These are phyloP conservation scores for Gymnothorax reevesii DNA, from an alignment of 2,797 vertebrate species.

Conservation along the genomic window DNA sequence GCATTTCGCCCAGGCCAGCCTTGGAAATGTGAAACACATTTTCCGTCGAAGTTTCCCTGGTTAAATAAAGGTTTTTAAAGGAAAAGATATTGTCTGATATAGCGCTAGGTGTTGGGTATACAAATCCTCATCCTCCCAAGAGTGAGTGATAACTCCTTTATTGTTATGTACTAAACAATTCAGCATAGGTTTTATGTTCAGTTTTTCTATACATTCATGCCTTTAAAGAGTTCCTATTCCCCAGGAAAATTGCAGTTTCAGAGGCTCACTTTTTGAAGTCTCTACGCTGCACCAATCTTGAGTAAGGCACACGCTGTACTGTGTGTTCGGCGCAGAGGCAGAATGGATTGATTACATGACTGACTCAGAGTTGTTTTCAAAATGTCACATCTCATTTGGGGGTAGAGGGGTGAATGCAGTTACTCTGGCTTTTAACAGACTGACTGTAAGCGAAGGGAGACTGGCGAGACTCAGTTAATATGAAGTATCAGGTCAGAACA, in stretches of 20 bases:
- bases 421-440: neutral
- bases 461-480: neutral
- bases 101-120: neutral
- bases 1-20: too few species aligned
- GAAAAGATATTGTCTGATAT: too few species aligned
- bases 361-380: conserved; percentile 4
- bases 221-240: neutral
- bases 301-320: neutral
- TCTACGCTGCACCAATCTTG: neutral
- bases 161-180: neutral
- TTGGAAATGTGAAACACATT: too few species aligned
- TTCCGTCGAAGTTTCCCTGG: too few species aligned
- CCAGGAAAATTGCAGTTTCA: neutral
- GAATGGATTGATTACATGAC: neutral
- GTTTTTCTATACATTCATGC: neutral
- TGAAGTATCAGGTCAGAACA: neutral
- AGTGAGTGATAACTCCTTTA: neutral
- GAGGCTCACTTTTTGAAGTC: neutral
- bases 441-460: neutral
- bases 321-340: neutral
- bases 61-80: too few species aligned
- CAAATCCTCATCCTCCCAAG: neutral
- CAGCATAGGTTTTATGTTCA: neutral
- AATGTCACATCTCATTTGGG: neutral
- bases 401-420: neutral